These are phyloP conservation scores for Eutrigla gurnardus DNA, from an alignment of 2,797 vertebrate genomes.

Conservation along the genomic window DNA sequence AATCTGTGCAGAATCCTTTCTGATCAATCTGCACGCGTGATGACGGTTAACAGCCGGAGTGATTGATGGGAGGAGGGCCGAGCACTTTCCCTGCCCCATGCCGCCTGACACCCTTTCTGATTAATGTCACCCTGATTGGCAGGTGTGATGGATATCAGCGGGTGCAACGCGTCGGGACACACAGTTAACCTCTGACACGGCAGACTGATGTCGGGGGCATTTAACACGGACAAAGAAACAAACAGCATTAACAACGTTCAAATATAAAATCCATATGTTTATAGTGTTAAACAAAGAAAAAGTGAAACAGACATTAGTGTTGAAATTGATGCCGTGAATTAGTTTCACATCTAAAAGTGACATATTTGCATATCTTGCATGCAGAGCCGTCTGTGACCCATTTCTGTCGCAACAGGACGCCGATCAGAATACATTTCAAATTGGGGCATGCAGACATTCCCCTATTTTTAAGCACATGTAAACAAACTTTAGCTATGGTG, in stretches of 20 bases:
- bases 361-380: neutral
- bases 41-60: conserved; percentile 50
- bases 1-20: conserved; percentile 21
- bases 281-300: too few species aligned
- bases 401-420: conserved; percentile 3
- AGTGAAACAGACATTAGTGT: too few species aligned
- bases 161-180: conserved; percentile 45
- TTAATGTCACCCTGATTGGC: conserved; percentile 75
- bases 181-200: conserved; percentile 75
- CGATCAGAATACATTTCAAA: conserved; percentile 2
- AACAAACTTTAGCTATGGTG: neutral
- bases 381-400: conserved; percentile 15
- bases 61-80: conserved; percentile 67
- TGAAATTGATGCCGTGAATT: too few species aligned
- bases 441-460: neutral
- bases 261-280: too few species aligned
- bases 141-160: conserved; percentile 66
- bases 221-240: conserved; percentile 57
- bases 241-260: neutral
- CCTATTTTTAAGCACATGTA: neutral
- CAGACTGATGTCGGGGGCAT: conserved; percentile 48
- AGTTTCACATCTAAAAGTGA: too few species aligned
- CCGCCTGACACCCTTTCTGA: conserved; percentile 68
- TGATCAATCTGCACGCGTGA: conserved; percentile 16
- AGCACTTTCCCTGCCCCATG: conserved; percentile 81